A percentile compares a stretch with the other conserved stretches of the same genome.
Conservation (phyloP, 2,113 vertebrate genomes). For the Elaphurus davidianus region DNA sequence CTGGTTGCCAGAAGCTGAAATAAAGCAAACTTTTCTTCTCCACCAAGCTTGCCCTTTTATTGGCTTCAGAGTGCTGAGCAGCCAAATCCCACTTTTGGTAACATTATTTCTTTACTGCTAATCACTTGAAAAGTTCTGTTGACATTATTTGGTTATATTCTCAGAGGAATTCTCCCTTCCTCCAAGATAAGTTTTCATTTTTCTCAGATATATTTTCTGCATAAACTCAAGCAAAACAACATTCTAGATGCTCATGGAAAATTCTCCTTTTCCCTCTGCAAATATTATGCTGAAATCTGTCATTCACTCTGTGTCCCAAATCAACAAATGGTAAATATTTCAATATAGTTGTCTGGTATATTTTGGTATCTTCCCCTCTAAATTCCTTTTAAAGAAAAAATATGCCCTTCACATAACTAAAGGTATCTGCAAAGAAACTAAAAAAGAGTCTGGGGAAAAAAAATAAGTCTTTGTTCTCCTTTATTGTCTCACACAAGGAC, state of each 20-base stretch:
- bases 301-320: constrained; percentile 70
- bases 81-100: not conserved
- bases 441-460: constrained; percentile 34
- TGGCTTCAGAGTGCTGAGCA: not conserved
- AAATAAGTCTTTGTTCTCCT: constrained; percentile 51
- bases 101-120: constrained; percentile 21
- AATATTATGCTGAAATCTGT: constrained; percentile 73
- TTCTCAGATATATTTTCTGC: constrained; percentile 58
- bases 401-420: constrained; percentile 62
- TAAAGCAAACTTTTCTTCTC: not conserved
- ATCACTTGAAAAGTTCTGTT: constrained; percentile 42
- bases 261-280: constrained; percentile 64
- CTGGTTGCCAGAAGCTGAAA: not conserved
- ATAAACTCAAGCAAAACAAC: constrained; percentile 58
- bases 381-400: constrained; percentile 63
- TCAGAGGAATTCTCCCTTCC: constrained; percentile 19
- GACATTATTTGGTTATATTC: constrained; percentile 22
- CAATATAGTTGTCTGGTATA: constrained; percentile 70
- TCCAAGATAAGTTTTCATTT: constrained; percentile 66
- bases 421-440: constrained; percentile 44
- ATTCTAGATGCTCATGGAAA: constrained; percentile 66
- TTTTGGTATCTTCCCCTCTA: constrained; percentile 59
- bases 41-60: not conserved
- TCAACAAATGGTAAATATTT: constrained; percentile 78
- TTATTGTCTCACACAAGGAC: constrained; percentile 59